Conservation (phyloP, 53 echinoderm and acorn worm species). For the Temnopleurus reevesii region DNA sequence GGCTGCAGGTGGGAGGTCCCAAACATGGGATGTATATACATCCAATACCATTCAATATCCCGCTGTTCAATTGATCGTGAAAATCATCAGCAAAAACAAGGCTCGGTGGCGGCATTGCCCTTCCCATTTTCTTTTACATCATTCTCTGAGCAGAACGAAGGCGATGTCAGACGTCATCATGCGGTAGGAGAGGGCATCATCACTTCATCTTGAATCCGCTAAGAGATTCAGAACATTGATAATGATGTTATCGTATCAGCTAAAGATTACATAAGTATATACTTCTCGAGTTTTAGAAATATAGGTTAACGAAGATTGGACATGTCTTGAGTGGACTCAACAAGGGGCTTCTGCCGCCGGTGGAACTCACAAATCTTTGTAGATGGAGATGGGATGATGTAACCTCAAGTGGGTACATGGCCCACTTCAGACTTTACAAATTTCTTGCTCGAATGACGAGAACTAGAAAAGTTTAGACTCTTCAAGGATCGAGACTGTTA, state of each 20-base stretch:
- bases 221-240: not conserved
- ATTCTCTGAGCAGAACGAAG: not conserved
- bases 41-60: not conserved
- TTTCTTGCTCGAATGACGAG: not conserved
- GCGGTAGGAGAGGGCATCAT: not conserved
- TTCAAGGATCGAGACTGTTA: not conserved
- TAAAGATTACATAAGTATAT: not conserved
- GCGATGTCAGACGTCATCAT: not conserved
- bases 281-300: slow-evolving; percentile 14
- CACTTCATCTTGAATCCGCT: not conserved
- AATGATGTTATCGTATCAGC: not conserved
- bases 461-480: not conserved
- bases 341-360: slow-evolving; percentile 3
- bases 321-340: not conserved
- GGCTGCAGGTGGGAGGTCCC: slow-evolving; percentile 1
- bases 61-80: slow-evolving; percentile 33
- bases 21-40: not conserved
- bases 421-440: slow-evolving; percentile 11
- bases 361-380: slow-evolving; percentile 12
- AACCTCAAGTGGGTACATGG: not conserved
- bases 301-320: slow-evolving; percentile 35
- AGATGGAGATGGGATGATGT: not conserved
- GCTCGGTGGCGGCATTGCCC: not conserved
- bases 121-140: not conserved
- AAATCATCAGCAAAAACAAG: slow-evolving; percentile 23